Evolutionary conservation across 92 coral and sea anemone genomes (phyloP).

Genomic region (Muricea muricata): DNA sequence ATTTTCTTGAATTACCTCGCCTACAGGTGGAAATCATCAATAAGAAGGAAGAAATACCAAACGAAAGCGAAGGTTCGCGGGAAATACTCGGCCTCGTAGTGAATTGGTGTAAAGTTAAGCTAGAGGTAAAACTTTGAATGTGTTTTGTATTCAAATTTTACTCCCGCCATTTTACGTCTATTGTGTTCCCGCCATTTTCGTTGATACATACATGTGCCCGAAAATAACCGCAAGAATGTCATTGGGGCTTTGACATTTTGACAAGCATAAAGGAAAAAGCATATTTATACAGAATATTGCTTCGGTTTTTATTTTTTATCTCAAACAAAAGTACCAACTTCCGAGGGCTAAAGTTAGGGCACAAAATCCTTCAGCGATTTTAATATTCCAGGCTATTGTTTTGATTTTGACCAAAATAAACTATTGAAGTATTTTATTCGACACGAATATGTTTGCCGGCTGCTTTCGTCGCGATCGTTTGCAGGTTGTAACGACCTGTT

Average conservation of each 20-base stretch:
- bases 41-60: conserved; percentile 28
- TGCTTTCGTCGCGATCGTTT: neutral
- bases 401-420: neutral
- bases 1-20: conserved; percentile 88
- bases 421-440: too few relatives aligned
- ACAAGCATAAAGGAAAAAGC: too few relatives aligned
- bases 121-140: neutral
- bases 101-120: conserved; percentile 73
- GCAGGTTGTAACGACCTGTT: neutral
- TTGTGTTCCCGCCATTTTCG: neutral
- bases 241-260: too few relatives aligned
- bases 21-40: conserved; percentile 85
- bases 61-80: conserved; percentile 70
- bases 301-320: too few relatives aligned
- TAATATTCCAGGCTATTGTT: neutral
- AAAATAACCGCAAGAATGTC: neutral
- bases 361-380: neutral
- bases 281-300: too few relatives aligned
- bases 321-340: too few relatives aligned
- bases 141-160: neutral
- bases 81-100: conserved; percentile 78
- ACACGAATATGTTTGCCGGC: neutral
- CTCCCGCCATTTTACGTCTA: conserved; percentile 19
- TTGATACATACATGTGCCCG: neutral
- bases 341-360: too few relatives aligned